phyloP scores from a whole-genome alignment of 2,888 invertebrate species.

The Tryphoninae sp. region DNA sequence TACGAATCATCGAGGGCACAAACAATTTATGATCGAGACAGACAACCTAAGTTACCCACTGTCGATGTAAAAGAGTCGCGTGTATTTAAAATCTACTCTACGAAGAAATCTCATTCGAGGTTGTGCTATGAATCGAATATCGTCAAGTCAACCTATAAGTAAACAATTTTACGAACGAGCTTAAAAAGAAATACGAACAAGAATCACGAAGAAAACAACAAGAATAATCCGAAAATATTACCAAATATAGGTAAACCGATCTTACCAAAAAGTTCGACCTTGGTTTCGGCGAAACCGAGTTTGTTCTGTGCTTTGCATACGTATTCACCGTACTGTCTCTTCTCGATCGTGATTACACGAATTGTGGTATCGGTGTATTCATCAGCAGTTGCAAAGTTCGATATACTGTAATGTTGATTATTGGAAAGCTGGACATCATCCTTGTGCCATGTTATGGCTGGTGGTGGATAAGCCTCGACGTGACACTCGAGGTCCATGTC shows the following conservation, averaged over 20 bases:
- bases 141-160: background rate
- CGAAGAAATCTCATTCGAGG: background rate
- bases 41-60: background rate
- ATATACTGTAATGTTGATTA: conserved; percentile 95
- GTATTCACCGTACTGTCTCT: conserved; percentile 93
- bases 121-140: background rate
- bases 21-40: background rate
- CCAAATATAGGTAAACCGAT: background rate
- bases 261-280: conserved; percentile 92
- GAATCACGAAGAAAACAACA: background rate
- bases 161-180: conserved; percentile 31
- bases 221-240: too few relatives aligned
- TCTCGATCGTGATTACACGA: conserved; percentile 94
- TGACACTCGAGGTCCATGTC: conserved; percentile 98
- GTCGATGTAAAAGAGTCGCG: background rate
- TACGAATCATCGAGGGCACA: background rate
- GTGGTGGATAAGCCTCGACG: conserved; percentile 96
- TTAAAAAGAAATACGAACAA: conserved; percentile 2
- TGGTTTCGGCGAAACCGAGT: conserved; percentile 90
- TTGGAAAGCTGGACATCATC: conserved; percentile 91
- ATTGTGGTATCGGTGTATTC: conserved; percentile 96
- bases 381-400: conserved; percentile 95
- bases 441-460: conserved; percentile 95
- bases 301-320: conserved; percentile 95
- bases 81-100: background rate